These are phyloP conservation scores for Typhlomys cinereus DNA, from an alignment of 2,113 vertebrate species.

Conservation along the genomic window DNA sequence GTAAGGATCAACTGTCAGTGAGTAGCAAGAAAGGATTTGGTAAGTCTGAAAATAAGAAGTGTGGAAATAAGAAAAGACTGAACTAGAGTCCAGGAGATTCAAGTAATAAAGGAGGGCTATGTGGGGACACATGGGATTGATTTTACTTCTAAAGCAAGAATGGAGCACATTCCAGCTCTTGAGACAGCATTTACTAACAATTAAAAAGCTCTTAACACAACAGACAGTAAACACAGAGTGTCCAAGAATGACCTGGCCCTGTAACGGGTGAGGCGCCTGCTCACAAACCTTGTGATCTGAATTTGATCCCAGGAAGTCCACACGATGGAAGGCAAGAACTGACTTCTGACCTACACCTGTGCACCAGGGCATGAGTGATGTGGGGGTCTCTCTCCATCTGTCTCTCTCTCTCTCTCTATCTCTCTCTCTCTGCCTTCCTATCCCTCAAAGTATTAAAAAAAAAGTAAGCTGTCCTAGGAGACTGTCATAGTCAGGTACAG, in stretches of 20 bases:
- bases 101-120: not conserved
- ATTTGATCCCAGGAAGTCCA: no score
- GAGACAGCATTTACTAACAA: slow-evolving; percentile 9
- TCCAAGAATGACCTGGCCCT: not conserved
- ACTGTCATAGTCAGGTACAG: no score
- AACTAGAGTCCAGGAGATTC: not conserved
- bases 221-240: not conserved
- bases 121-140: not conserved
- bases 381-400: no score
- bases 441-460: no score
- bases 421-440: no score
- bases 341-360: no score
- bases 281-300: no score
- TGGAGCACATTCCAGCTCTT: not conserved
- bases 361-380: no score
- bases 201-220: not conserved
- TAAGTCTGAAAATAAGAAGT: not conserved
- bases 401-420: no score
- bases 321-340: no score
- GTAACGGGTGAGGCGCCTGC: no score
- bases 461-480: no score
- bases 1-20: not conserved
- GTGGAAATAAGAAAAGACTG: not conserved
- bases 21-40: not conserved
- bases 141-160: not conserved